Conservation (phyloP, 2,113 vertebrate genomes). For the Dasyurus viverrinus region DNA sequence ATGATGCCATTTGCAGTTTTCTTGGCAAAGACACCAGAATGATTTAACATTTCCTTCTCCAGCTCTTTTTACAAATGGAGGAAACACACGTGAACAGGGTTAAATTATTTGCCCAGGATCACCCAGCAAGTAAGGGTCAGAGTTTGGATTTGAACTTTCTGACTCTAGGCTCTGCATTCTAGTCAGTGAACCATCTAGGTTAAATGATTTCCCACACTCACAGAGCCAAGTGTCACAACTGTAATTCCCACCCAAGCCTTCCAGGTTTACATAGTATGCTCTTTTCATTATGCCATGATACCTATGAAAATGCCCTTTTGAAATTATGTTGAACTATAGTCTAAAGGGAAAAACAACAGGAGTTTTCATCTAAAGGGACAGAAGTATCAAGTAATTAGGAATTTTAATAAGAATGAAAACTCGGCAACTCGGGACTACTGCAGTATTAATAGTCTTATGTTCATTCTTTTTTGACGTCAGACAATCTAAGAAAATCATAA, state of each 20-base stretch:
- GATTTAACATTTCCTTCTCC: background rate
- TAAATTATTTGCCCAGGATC: background rate
- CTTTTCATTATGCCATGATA: background rate
- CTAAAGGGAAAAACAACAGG: background rate
- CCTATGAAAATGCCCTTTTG: background rate
- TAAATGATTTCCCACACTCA: background rate
- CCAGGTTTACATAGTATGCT: background rate
- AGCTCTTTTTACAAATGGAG: background rate
- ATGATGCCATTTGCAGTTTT: background rate
- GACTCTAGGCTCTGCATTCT: background rate
- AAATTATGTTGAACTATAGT: background rate
- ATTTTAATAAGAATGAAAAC: background rate
- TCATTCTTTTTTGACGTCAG: background rate
- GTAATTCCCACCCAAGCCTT: background rate
- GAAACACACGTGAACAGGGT: background rate
- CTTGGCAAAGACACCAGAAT: background rate
- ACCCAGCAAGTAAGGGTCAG: background rate
- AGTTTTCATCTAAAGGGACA: background rate
- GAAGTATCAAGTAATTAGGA: background rate
- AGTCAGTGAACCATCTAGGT: background rate
- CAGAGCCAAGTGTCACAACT: background rate
- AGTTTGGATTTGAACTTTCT: background rate
- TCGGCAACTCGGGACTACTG: background rate
- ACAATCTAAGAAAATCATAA: background rate
- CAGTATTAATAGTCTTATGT: background rate